Evolutionary conservation across 1,140 invertebrate species (phyloP), one percentile per base, ranked within the genome.

Genomic region (Brevipalpus yothersi): DNA sequence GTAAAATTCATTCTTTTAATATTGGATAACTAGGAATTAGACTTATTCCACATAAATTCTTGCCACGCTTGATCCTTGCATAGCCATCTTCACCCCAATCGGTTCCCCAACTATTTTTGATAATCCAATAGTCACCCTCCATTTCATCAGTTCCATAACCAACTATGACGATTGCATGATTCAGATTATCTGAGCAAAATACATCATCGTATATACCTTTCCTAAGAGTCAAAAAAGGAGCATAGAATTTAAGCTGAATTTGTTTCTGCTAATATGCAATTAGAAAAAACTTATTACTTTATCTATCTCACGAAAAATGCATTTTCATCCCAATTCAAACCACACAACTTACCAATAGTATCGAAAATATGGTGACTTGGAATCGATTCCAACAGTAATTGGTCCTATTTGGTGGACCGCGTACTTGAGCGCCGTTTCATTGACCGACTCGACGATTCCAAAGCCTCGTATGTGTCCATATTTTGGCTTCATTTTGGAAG

Each of bases 331-430:
- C 31, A 31, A 31, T 31, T 31, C 5, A 3, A 31, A 31, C 5
- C 5, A 5, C 31, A 31, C 31, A 31, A 31, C 31, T 31, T 31
- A 31, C 49, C 49, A 51, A 40, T 65, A 61, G 13, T 59, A 62
- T 53, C 72, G 71, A 67, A 77, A 77, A 60, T 66, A 67, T 13
- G 63, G 63, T 40, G 65, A 72, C 53, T 70, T 70, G 17, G 90
- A 90, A 73, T 95, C 90, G 68, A 96, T 95, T 4, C 81, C 81
- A 12, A 96, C 82, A 4, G 89, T 92, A 40, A 95, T 78, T 0
- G 91, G 91, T 0, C 91, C 91, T 68, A 92, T 77, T 62, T 87
- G 85, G 56, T 82, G 79, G 39, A 96, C 74, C 4, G 91, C 89
- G 66, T 87, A 70, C 72, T 82, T 84, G 23, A 96, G 72, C 39